Evolutionary conservation across 2,888 invertebrate genomes (phyloP), one percentile per base, ranked within the genome.

Genomic region (Harpagoxenus sublaevis): DNA sequence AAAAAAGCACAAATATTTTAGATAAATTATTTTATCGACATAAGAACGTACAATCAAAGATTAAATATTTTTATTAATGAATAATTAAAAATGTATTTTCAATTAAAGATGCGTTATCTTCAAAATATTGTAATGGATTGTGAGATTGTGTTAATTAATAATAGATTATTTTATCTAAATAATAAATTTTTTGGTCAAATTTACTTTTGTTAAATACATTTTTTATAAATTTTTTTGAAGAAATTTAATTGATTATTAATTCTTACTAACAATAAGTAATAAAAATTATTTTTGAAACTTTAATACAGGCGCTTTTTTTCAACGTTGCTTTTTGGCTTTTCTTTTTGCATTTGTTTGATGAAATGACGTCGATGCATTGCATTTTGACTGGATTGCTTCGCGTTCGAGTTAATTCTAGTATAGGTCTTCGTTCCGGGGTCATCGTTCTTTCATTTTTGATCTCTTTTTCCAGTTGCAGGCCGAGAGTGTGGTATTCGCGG

Each of bases 371-470:
- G 60, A 35, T 74, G 70, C 75, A 65, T 79, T 66, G 66, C 6
- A 51, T 45, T 68, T 45, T 31, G 45, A 10, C 39, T 60, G 60
- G 78, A 83, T 86, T 75, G 79, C n/a, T 73, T 70, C 55, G 63
- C 83, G 81, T 73, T 87, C 77, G 57, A 71, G 84, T 86, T 89
- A 88, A 88, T 87, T 88, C 81, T 73, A 39, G 66, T 84, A 79
- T 23, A 23, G 23, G 48, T 48, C 81, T 79, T 77, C 48, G 63
- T 65, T 78, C 74, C 55, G 48, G 23, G 51, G 55, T 83, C 85
- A 77, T 63, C 86, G 68, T 83, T 84, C 82, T 86, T 71, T 71
- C 62, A 77, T 74, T 85, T 83, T 83, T 83, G 83, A 83, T 87
- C 78, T 62, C 77, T 81, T 86, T 86, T 84, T 73, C 60, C 73